Percentiles rank a stretch among this genome's conserved stretches.
Conservation (phyloP, 2,113 vertebrate genomes). For the Anguilla rostrata region DNA sequence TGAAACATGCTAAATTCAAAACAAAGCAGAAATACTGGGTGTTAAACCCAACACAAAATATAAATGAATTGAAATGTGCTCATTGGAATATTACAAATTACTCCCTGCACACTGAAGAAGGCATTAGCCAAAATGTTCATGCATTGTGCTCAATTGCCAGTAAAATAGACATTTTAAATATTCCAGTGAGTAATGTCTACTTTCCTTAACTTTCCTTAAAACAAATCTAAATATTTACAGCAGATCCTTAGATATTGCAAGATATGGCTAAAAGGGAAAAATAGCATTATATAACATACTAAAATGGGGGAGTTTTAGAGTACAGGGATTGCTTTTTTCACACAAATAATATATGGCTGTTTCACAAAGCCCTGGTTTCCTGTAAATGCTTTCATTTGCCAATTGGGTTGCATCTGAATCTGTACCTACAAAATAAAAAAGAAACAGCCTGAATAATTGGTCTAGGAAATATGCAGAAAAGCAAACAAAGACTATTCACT, state of each 20-base stretch:
- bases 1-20: no score
- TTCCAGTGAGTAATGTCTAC: neutral
- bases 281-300: neutral
- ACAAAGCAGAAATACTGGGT: no score
- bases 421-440: constrained; percentile 35
- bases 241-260: neutral
- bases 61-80: no score
- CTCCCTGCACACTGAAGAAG: no score
- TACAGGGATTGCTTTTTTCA: neutral
- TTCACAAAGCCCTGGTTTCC: constrained; percentile 7
- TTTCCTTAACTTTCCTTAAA: neutral
- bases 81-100: no score
- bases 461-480: neutral
- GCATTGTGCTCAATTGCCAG: no score
- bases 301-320: neutral
- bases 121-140: no score
- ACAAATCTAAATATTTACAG: neutral
- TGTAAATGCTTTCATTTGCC: constrained; percentile 30
- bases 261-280: neutral
- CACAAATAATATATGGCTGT: neutral
- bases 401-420: constrained; percentile 24
- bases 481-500: neutral
- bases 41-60: no score
- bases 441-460: constrained; percentile 19
- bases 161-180: no score